phyloP scores from a whole-genome alignment of 2,888 invertebrate genomes.

The Brachyopa scutellaris region DNA sequence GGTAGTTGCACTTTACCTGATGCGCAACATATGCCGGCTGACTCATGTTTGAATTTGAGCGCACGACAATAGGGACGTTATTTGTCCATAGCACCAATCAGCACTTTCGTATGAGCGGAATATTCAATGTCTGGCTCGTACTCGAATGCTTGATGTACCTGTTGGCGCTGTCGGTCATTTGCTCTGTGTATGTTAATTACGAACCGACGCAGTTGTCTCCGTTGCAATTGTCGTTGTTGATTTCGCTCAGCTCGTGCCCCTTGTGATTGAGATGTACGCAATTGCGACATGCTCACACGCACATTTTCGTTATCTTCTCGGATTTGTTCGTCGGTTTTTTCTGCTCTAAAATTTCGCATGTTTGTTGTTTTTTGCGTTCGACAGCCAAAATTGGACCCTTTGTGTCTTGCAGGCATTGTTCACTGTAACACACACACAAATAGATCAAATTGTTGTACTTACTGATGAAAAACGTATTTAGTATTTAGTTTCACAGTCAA shows the following conservation, averaged over 20 bases:
- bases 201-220: conserved; percentile 65
- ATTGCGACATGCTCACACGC: conserved; percentile 72
- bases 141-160: conserved; percentile 70
- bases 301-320: not conserved
- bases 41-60: conserved; percentile 58
- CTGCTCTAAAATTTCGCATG: no score
- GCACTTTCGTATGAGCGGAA: conserved; percentile 73
- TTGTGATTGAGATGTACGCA: conserved; percentile 72
- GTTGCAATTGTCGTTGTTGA: conserved; percentile 69
- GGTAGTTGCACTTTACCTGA: conserved; percentile 79
- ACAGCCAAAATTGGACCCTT: no score
- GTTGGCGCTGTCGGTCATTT: conserved; percentile 74
- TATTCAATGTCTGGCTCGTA: conserved; percentile 75
- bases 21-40: conserved; percentile 78
- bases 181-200: conserved; percentile 69
- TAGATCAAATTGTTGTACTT: no score
- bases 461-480: no score
- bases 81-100: conserved; percentile 24
- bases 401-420: no score
- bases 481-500: no score
- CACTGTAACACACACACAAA: no score
- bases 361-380: no score
- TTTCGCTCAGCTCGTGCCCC: conserved; percentile 73
- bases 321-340: conserved; percentile 3
- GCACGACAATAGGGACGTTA: conserved; percentile 51